Evolutionary conservation across 2,888 invertebrate genomes (phyloP).

Genomic region (Rapana venosa): DNA sequence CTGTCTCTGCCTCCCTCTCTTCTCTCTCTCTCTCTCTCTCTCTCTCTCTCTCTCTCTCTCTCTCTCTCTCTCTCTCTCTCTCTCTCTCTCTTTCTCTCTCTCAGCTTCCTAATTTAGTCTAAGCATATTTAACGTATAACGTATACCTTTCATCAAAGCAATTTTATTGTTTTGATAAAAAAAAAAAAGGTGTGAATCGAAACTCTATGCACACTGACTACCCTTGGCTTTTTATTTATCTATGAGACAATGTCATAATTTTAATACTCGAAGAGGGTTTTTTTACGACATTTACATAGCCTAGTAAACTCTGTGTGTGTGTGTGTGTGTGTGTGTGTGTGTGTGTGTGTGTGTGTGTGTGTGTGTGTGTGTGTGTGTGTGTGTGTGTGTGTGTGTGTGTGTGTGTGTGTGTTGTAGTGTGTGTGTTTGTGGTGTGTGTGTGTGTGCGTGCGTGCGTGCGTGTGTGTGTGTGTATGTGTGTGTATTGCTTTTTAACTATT

Average conservation of each 20-base stretch:
- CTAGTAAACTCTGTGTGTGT: too few relatives aligned
- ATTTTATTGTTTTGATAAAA: too few relatives aligned
- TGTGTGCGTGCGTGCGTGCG: not conserved
- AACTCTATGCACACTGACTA: too few relatives aligned
- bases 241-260: too few relatives aligned
- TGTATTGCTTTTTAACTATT: too few relatives aligned
- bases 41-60: not conserved
- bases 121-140: too few relatives aligned
- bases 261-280: too few relatives aligned
- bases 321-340: not conserved
- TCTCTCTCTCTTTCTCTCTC: not conserved
- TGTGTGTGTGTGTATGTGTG: not conserved
- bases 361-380: not conserved
- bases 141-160: too few relatives aligned
- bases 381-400: not conserved
- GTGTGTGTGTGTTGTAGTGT: not conserved
- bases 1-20: not conserved
- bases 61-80: conserved; percentile 4
- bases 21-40: not conserved
- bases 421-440: not conserved
- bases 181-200: too few relatives aligned
- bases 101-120: too few relatives aligned
- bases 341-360: not conserved
- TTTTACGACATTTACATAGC: too few relatives aligned
- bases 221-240: too few relatives aligned